Evolutionary conservation across 2,113 vertebrate genomes (phyloP).

Genomic region (Falcunculus frontatus): DNA sequence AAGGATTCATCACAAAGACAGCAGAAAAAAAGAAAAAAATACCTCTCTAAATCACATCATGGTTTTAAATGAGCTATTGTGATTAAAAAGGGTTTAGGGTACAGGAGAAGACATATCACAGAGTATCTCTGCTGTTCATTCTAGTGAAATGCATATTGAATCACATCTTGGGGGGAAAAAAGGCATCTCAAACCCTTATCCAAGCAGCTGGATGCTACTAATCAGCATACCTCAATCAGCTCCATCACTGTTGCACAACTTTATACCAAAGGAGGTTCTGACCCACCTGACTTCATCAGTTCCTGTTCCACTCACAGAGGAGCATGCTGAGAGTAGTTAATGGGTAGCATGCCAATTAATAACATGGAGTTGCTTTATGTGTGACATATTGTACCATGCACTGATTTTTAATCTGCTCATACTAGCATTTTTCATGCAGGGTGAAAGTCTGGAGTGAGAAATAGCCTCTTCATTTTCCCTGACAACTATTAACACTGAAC

Average conservation of each 20-base stretch:
- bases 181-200: background rate
- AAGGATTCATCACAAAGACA: background rate
- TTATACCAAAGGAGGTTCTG: background rate
- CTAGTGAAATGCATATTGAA: background rate
- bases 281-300: background rate
- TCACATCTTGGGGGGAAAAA: background rate
- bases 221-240: background rate
- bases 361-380: slow-evolving; percentile 21
- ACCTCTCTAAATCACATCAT: background rate
- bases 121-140: background rate
- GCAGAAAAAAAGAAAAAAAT: background rate
- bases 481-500: slow-evolving; percentile 51
- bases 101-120: background rate
- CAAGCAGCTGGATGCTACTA: background rate
- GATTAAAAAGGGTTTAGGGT: background rate
- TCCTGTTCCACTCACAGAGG: background rate
- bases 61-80: background rate
- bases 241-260: background rate
- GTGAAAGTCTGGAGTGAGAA: slow-evolving; percentile 44
- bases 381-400: slow-evolving; percentile 51
- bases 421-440: slow-evolving; percentile 48
- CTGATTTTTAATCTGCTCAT: slow-evolving; percentile 67
- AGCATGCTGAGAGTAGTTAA: slow-evolving; percentile 15
- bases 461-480: slow-evolving; percentile 58
- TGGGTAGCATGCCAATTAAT: slow-evolving; percentile 40